These are phyloP conservation scores for Ploceus nigricollis DNA, from an alignment of 2,113 vertebrate species.

Conservation along the genomic window DNA sequence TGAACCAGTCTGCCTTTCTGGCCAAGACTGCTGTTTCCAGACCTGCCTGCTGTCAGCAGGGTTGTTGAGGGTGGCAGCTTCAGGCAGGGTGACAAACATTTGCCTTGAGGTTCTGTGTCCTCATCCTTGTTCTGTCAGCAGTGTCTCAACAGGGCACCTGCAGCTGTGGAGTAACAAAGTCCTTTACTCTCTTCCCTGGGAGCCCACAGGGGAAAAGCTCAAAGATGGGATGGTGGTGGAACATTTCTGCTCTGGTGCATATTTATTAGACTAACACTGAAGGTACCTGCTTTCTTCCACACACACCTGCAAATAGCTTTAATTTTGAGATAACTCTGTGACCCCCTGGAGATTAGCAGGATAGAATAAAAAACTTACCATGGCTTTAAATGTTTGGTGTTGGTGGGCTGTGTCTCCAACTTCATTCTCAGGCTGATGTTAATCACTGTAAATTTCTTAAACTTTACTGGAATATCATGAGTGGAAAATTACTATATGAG, in stretches of 20 bases:
- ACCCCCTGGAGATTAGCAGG: background rate
- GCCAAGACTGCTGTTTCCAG: background rate
- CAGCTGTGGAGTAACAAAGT: no score
- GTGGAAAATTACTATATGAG: background rate
- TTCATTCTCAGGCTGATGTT: background rate
- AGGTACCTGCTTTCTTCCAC: background rate
- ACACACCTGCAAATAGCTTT: background rate
- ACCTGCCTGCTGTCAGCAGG: background rate
- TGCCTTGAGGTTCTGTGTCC: background rate
- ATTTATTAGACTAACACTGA: background rate
- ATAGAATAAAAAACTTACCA: background rate
- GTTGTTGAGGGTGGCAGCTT: background rate
- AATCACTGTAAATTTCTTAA: background rate
- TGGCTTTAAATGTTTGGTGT: background rate
- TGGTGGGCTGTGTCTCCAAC: background rate
- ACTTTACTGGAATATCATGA: rapidly evolving
- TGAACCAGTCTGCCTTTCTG: background rate
- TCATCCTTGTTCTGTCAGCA: no score
- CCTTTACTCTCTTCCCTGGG: background rate
- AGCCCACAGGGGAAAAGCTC: background rate
- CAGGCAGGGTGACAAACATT: background rate
- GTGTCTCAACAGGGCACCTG: no score
- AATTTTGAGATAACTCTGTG: background rate
- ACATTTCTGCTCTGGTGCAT: background rate
- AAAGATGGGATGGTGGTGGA: rapidly evolving